Base-by-base conservation (phyloP, 2,888 invertebrate genomes). In the Cosmopolites sordidus region DNA sequence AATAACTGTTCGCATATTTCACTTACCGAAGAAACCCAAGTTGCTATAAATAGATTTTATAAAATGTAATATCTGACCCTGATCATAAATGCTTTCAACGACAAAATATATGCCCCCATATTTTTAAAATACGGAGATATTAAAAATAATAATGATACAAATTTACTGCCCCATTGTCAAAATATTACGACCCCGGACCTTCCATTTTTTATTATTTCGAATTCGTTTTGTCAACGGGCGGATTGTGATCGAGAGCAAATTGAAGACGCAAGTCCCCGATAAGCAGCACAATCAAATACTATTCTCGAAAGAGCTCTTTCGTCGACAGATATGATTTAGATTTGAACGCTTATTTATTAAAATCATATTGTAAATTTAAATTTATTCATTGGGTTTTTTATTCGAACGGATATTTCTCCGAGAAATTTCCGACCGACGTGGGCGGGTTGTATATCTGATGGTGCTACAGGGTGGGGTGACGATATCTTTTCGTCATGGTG, bases 321-420 rank as follows among this genome's bases (percentile, higher is more conserved):
- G 11, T 11, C 33, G 33, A 33, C 69, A 50, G 54, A 50, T 50
- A 49, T 54, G 54, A 54, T 54, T 54, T 54, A 54, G 54, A 54
- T 54, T 54, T 54, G 41, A 50, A 45, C 29, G 16, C 33, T 46
- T 54, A 54, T 54, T 54, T 54, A 54, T 50, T 51, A 50, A 33
- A 37, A 33, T 43, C 38, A 47, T 47, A 56, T 56, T 56, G 55
- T 56, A 40, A 51, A 56, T 56, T 56, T 47, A 56, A 56, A 56
- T 56, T 56, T 56, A 56, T 56, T 56, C 55, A 56, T 56, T 51
- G 55, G 48, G 43, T 56, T 56, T 56, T 54, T 54, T 54, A 50
- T 16, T 40, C 17, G 17, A 51, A 48, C 33, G 43, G 54, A 39
- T 42, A 51, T 55, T 55, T 55, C 51, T 55, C 47, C 39, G 42